Evolutionary conservation across 2,888 invertebrate genomes (phyloP).

Genomic region (Automeris io): DNA sequence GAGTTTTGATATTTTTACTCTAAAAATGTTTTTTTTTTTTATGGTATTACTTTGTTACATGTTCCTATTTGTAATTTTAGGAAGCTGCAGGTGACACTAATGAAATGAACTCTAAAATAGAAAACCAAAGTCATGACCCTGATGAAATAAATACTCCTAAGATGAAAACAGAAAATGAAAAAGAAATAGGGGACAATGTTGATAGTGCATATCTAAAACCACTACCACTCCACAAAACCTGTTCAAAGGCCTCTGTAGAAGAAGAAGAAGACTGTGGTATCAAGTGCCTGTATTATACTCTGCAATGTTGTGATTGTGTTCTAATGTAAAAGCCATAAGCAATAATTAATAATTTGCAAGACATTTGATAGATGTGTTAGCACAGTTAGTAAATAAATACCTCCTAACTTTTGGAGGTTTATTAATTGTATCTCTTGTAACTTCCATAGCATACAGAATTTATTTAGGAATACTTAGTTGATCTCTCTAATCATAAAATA

Average conservation of each 20-base stretch:
- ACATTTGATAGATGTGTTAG: too few species aligned
- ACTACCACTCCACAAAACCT: conserved; percentile 40
- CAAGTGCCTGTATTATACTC: conserved; percentile 78
- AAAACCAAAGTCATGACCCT: conserved; percentile 38
- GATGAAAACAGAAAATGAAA: conserved; percentile 29
- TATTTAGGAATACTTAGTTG: too few species aligned
- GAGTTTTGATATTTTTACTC: too few species aligned
- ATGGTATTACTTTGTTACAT: not conserved
- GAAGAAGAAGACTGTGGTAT: conserved; percentile 78
- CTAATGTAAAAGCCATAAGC: conserved; percentile 45
- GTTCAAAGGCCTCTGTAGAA: conserved; percentile 35
- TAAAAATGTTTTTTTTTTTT: not conserved
- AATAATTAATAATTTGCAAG: too few species aligned
- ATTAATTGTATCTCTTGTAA: too few species aligned
- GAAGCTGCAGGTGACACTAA: conserved; percentile 50
- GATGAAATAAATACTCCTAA: conserved; percentile 33
- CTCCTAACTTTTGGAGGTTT: too few species aligned
- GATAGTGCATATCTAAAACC: conserved; percentile 54
- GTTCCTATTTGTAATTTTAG: conserved; percentile 24
- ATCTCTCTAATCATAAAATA: too few species aligned
- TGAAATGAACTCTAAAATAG: conserved; percentile 29
- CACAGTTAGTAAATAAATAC: too few species aligned
- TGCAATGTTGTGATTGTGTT: conserved; percentile 81
- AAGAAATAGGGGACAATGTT: conserved; percentile 46
- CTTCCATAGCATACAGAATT: too few species aligned